These are phyloP conservation scores for Poecilobothrus nobilitatus DNA, from an alignment of 2,888 invertebrate genomes.

Conservation along the genomic window DNA sequence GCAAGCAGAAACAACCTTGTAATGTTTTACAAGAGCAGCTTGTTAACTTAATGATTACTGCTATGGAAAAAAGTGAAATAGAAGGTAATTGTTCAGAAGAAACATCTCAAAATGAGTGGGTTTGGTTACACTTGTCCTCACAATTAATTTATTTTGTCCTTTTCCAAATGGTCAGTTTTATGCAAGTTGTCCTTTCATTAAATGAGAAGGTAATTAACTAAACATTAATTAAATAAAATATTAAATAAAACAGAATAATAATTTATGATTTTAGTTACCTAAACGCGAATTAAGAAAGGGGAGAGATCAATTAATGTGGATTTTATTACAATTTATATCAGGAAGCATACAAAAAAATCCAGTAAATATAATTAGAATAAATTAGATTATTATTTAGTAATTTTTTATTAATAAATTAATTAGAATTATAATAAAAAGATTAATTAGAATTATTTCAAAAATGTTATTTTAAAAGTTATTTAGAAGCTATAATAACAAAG, in stretches of 20 bases:
- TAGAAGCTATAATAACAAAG: no score
- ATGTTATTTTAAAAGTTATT: no score
- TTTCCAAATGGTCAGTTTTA: slow-evolving; percentile 88
- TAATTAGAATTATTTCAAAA: no score
- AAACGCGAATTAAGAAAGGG: slow-evolving; percentile 78
- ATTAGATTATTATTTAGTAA: no score
- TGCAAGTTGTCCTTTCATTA: slow-evolving; percentile 81
- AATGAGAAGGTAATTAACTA: slow-evolving; percentile 60
- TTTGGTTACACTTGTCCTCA: slow-evolving; percentile 89
- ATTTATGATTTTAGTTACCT: slow-evolving; percentile 47
- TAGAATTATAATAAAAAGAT: no score
- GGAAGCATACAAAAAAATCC: slow-evolving; percentile 93
- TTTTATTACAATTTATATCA: slow-evolving; percentile 90
- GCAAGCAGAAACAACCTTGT: slow-evolving; percentile 83
- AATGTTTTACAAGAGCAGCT: slow-evolving; percentile 86
- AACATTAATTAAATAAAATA: slow-evolving; percentile 10
- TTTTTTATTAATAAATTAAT: no score
- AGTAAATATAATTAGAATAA: slow-evolving; percentile 49
- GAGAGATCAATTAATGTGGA: slow-evolving; percentile 98
- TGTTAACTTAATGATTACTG: slow-evolving; percentile 80
- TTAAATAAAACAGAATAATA: not conserved
- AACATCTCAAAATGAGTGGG: slow-evolving; percentile 53
- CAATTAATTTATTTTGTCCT: slow-evolving; percentile 92
- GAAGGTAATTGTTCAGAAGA: slow-evolving; percentile 47
- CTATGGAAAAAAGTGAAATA: slow-evolving; percentile 84